Conservation (phyloP, 2,888 invertebrate genomes). For the Anodontia alba region DNA sequence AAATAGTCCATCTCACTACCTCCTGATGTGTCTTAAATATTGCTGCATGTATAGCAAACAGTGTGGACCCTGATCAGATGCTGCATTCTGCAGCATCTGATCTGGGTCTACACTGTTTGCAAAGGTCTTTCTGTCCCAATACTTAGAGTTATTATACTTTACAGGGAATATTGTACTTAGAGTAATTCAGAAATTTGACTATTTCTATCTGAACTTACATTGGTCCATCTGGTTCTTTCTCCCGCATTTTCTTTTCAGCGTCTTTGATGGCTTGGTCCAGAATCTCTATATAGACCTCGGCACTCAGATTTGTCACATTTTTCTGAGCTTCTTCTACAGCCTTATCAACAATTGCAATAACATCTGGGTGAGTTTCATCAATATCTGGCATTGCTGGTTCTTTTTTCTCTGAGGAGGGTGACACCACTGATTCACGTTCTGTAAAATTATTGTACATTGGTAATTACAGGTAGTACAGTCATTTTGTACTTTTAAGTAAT, state of each 20-base stretch:
- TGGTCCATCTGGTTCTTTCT: constrained; percentile 78
- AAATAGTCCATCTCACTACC: too few relatives aligned
- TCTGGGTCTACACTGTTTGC: too few relatives aligned
- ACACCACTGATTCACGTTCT: constrained; percentile 39
- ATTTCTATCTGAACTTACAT: too few relatives aligned
- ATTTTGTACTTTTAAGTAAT: background rate
- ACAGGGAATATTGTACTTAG: too few relatives aligned
- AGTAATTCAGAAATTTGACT: too few relatives aligned
- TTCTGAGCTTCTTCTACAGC: constrained; percentile 80
- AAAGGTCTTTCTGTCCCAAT: too few relatives aligned
- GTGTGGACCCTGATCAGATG: too few relatives aligned
- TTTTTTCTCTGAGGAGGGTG: constrained; percentile 39
- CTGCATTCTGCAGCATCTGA: too few relatives aligned
- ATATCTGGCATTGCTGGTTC: constrained; percentile 68
- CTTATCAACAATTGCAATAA: constrained; percentile 79
- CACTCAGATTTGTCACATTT: constrained; percentile 70
- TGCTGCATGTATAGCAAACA: too few relatives aligned
- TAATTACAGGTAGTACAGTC: background rate
- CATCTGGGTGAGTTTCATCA: constrained; percentile 83
- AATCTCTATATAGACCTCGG: constrained; percentile 82
- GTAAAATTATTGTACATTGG: background rate
- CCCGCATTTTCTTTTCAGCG: constrained; percentile 78
- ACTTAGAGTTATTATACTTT: too few relatives aligned
- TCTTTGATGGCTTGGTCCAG: constrained; percentile 80
- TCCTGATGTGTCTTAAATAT: too few relatives aligned